These are phyloP conservation scores for Lasioglossum malachurum DNA, from an alignment of 2,888 invertebrate species.

Conservation along the genomic window DNA sequence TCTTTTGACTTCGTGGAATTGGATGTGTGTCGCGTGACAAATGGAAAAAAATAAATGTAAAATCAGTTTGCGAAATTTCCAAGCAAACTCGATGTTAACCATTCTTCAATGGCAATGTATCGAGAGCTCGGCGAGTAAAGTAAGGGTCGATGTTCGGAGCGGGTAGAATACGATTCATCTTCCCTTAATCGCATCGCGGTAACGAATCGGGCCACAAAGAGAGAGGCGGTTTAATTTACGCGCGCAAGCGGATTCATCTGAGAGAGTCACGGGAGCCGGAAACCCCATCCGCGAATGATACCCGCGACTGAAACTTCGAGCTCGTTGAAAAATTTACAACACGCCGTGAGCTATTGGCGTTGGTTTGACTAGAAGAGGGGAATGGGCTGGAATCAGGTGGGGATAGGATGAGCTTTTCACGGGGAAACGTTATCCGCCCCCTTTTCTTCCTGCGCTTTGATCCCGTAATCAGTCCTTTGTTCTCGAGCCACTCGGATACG, in stretches of 20 bases:
- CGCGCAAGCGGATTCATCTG: conserved; percentile 25
- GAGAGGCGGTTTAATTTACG: conserved; percentile 62
- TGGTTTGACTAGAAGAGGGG: conserved; percentile 19
- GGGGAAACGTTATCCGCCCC: conserved; percentile 11
- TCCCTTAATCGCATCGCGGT: conserved; percentile 46
- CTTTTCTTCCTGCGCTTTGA: conserved; percentile 66
- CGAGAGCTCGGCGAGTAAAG: background rate
- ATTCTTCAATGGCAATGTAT: conserved; percentile 25
- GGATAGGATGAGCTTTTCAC: conserved; percentile 1
- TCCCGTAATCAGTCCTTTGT: conserved; percentile 74
- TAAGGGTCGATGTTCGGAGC: conserved; percentile 7
- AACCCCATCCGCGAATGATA: conserved; percentile 6
- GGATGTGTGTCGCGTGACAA: too few species aligned
- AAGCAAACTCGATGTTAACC: too few species aligned
- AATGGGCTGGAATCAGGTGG: background rate
- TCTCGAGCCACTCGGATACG: conserved; percentile 48
- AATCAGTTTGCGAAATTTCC: too few species aligned
- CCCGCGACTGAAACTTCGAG: conserved; percentile 48
- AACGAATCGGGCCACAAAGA: conserved; percentile 43
- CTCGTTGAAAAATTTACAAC: conserved; percentile 69
- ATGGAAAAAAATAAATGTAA: background rate
- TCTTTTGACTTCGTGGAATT: background rate
- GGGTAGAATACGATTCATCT: conserved; percentile 35
- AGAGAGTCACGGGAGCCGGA: conserved; percentile 6
- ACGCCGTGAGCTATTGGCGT: conserved; percentile 59